Evolutionary conservation across 2,113 vertebrate species (phyloP), one percentile per base, ranked within the genome.

Genomic region (Mirounga angustirostris): DNA sequence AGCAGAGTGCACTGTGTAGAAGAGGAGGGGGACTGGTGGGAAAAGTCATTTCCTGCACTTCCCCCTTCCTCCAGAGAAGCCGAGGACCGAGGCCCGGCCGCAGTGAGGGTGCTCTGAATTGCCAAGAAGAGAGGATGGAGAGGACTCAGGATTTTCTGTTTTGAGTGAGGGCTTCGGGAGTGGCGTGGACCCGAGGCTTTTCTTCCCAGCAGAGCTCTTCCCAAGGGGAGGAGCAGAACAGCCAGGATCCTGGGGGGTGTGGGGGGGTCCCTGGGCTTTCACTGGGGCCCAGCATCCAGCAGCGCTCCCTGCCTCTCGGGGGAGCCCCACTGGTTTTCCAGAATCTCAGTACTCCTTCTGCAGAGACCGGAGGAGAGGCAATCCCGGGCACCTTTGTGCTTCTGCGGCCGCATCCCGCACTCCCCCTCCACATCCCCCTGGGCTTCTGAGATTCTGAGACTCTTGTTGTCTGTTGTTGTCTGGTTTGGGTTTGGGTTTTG

Each of bases 161-260:
- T 3, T 0, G 3, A 1, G 0, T 1, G n/a, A 74, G 50, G 9
- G 1, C 7, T 2, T 1, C 0, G 1, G 33, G 74, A 54, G 46
- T 4, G 33, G 24, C 9, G 1, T 0, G 3, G 58, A 22, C 59
- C 40, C 22, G 7, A 61, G 61, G 61, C 26, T 83, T 76, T 69
- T 58, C 90, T 33, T 86, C 54, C n/a, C 1, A n/a, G 46, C 54
- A 24, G 4, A 3, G 50, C 58, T 63, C 63, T 24, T 79, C 59
- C 71, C 56, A 67, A 30, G 16, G 28, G 26, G 36, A 78, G 28
- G 21, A 33, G 71, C 58, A 58, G 6, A 46, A 4, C 5, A 54
- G 65, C 22, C 15, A 0, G 14, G n/a, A 28, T 52, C 33, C 26
- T 40, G 83, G 3, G 2, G 67, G 1, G 16, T 1, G 33, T 40